phyloP scores from a whole-genome alignment of 2,888 invertebrate species.

The Tenthredo notha region DNA sequence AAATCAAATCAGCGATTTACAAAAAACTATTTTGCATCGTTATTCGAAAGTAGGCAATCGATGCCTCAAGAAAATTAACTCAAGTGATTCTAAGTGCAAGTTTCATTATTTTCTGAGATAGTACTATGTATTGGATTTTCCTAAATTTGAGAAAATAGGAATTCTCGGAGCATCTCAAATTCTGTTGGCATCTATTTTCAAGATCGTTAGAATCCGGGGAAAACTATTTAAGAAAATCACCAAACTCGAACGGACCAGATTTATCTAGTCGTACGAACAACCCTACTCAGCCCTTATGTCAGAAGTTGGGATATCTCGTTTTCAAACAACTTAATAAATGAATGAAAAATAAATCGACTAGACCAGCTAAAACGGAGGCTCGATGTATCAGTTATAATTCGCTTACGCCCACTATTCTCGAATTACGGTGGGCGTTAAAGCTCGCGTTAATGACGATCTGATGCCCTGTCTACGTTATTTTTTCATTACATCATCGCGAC shows the following conservation, averaged over 20 bases:
- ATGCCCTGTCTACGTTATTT: background rate
- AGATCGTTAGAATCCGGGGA: background rate
- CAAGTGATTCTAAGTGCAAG: background rate
- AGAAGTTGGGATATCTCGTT: background rate
- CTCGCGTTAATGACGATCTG: conserved; percentile 11
- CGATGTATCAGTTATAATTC: background rate
- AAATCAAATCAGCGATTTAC: background rate
- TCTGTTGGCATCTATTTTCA: background rate
- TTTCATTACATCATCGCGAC: background rate
- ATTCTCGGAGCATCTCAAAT: background rate
- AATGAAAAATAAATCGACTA: background rate
- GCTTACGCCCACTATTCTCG: background rate
- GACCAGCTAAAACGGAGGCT: background rate
- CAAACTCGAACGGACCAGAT: background rate
- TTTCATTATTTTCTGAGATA: background rate
- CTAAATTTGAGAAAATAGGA: background rate
- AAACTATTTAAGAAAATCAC: background rate
- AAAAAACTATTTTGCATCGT: background rate
- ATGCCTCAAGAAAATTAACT: too few species aligned
- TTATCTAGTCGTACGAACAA: background rate
- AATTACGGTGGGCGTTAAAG: conserved; percentile 15
- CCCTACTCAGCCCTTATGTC: background rate
- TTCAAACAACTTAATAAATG: background rate
- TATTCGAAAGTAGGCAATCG: background rate
- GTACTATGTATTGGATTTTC: background rate